Evolutionary conservation across 2,888 invertebrate genomes (phyloP).

Genomic region (Eupithecia inturbata): DNA sequence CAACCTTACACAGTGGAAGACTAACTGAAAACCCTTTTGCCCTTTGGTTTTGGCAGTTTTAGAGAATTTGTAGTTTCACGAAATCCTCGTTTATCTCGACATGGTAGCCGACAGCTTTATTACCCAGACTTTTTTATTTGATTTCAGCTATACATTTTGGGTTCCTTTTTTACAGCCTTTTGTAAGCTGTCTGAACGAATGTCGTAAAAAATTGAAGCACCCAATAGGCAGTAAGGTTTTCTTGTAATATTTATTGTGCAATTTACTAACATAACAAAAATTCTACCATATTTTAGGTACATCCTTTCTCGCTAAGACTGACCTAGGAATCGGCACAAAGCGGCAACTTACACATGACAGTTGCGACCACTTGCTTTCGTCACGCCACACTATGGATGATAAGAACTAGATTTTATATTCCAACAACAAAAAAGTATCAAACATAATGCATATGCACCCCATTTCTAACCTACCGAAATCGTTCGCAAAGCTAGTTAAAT

Average conservation of each 20-base stretch:
- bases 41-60: conserved; percentile 14
- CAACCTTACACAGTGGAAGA: too few relatives aligned
- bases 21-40: background rate
- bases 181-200: conserved; percentile 10
- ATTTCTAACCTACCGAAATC: background rate
- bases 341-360: background rate
- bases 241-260: background rate
- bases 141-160: background rate
- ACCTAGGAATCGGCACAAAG: background rate
- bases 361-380: background rate
- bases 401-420: background rate
- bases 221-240: background rate
- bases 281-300: background rate
- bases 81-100: conserved; percentile 35
- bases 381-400: too few relatives aligned
- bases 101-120: conserved; percentile 32
- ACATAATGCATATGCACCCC: background rate
- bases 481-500: conserved; percentile 1
- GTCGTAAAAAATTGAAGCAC: conserved; percentile 7
- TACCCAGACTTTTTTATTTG: conserved; percentile 27
- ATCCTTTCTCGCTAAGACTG: background rate
- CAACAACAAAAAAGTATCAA: background rate
- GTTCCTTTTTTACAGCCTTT: conserved; percentile 9
- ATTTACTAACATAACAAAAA: background rate
- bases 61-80: conserved; percentile 35